Base-by-base conservation (phyloP, 2,113 vertebrate genomes). In the Typhlomys cinereus region DNA sequence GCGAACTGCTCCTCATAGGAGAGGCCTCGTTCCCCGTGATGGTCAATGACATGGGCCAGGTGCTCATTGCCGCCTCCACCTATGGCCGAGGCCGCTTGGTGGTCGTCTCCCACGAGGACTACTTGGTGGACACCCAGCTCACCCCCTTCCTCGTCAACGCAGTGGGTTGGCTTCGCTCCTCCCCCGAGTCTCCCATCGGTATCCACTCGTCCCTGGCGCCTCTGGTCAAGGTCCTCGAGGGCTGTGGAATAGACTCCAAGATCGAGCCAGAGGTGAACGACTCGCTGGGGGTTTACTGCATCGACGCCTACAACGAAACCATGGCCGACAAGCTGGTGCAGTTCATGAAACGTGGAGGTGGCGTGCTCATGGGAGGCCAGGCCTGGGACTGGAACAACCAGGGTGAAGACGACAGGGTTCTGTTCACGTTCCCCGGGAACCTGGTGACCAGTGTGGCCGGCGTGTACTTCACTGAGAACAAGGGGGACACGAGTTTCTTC, bases 341-440 rank as follows among this genome's bases (percentile, higher is more conserved):
- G 9, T 99, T 99, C 61, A 44, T 99, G 64, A 99, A 98, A 94
- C 85, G 39, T 1, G 98, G 99, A 31, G 99, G 99, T 9, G 98
- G 99, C 54, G 96, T 99, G 95, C 97, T 99, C 18, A 94, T 99
- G 10, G 99, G 98, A 1, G 99, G 99, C 27, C 98, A 99, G 44
- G 98, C 99, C 1, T 99, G 98, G 98, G 36, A 95, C 66, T 99
- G 99, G 99, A 98, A 98, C 2, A 69, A 85, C 41, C 34, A 4
- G 3, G 95, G 98, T 0, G 97, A 98, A 0, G 96, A 97, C 10
- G 97, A 98, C 57, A 98, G 98, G 89, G 95, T 98, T 0, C 93
- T 99, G 66, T 97, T 97, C 5, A 92, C 94, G 0, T 99, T 99
- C 95, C 97, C 97, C 18, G 99, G 99, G 36, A 99, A 99, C 93